Conservation (phyloP, 2,888 invertebrate genomes). For the Orthonevra nobilis region DNA sequence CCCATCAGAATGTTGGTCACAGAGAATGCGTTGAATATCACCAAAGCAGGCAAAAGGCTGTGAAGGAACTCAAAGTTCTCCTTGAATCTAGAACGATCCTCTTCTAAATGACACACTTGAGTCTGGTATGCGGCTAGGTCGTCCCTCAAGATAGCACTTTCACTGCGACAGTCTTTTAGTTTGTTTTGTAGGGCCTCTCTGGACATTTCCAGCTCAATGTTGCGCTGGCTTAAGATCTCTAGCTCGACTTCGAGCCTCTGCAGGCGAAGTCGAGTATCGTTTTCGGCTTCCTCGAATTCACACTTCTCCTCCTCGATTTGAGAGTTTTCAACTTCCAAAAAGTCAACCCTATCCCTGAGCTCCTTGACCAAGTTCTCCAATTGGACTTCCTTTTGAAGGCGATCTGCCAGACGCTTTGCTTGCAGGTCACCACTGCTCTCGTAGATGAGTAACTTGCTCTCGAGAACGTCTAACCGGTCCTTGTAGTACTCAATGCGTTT, state of each 20-base stretch:
- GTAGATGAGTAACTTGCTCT: constrained; percentile 85
- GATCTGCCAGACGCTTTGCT: constrained; percentile 83
- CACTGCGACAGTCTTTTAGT: constrained; percentile 80
- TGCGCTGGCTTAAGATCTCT: constrained; percentile 81
- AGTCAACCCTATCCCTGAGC: constrained; percentile 81
- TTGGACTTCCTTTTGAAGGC: constrained; percentile 84
- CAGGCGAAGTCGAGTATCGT: constrained; percentile 83
- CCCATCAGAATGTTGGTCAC: constrained; percentile 36
- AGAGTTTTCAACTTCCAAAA: constrained; percentile 84
- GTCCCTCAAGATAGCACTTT: constrained; percentile 77
- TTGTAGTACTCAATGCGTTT: constrained; percentile 85
- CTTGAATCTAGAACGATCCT: constrained; percentile 78
- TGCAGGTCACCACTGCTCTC: constrained; percentile 85
- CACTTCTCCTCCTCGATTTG: constrained; percentile 86
- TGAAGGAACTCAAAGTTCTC: constrained; percentile 76
- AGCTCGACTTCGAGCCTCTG: constrained; percentile 84
- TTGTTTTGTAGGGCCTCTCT: constrained; percentile 83
- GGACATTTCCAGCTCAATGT: constrained; percentile 82
- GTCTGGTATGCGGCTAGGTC: constrained; percentile 77
- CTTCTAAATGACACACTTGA: constrained; percentile 76
- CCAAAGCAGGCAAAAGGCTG: constrained; percentile 74
- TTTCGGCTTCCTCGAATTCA: constrained; percentile 88
- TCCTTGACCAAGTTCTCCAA: constrained; percentile 81
- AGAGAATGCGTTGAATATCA: constrained; percentile 72
- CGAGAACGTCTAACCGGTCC: constrained; percentile 84